Evolutionary conservation across 2,888 invertebrate species (phyloP), one percentile per base, ranked within the genome.

Genomic region (Phaedon cochleariae): DNA sequence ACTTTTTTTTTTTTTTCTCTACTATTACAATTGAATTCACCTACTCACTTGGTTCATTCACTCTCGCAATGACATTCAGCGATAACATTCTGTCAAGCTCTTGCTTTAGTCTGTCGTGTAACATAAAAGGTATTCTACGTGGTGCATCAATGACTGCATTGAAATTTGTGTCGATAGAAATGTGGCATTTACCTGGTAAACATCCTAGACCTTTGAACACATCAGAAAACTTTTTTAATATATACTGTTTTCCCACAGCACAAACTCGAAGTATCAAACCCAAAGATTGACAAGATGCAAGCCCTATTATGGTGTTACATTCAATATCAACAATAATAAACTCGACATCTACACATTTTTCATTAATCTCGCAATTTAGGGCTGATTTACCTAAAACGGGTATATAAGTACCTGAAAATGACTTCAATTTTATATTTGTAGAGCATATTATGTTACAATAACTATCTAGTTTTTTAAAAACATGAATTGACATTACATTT

Each of bases 191-290:
- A 53, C 31, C 10, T 31, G 31, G 18, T 20, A 53, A 18, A 31
- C 37, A 53, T 18, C 52, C 52, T 29, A 52, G 26, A 52, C 31
- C 53, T 22, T 34, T 20, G 37, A 17, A 54, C 31, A 54, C 21
- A 31, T 53, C 53, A 53, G 5, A 18, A 37, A 18, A 54, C 3
- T 54, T n/a, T 9, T 34, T n/a, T 5, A 26, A n/a, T 7, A 34
- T 10, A 9, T 4, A 9, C 10, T 9, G 9, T 2, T 34, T 5
- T 9, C 31, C 31, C 6, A 10, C 31, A 9, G 31, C 6, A 34
- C 9, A 34, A 2, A 34, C 31, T 34, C 31, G 4, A 7, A 9
- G 2, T 34, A 34, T 34, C 6, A 34, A 10, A 9, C 31, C 31
- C 10, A 34, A 10, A 5, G 6, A 7, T 34, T 34, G 31, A 9